Evolutionary conservation across 1,140 invertebrate species (phyloP).

Genomic region (Magallana gigas): DNA sequence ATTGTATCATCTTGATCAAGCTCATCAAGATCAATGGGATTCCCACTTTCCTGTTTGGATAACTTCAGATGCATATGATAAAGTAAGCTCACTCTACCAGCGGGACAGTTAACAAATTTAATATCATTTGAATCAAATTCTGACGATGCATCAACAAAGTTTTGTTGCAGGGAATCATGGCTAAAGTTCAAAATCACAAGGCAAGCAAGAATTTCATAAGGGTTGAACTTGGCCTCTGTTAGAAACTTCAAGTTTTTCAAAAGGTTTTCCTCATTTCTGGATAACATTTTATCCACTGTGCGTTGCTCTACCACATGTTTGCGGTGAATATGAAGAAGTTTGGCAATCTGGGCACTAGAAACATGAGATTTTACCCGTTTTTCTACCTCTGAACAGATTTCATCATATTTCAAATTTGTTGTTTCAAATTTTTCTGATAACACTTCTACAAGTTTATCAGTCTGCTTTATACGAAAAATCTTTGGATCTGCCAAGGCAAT

Average conservation of each 20-base stretch:
- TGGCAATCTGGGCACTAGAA: background rate
- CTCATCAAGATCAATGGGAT: constrained; percentile 4
- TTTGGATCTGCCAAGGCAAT: constrained; percentile 9
- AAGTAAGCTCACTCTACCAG: background rate
- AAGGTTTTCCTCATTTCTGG: background rate
- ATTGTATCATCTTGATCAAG: background rate
- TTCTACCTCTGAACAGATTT: background rate
- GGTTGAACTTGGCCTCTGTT: background rate
- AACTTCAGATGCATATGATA: constrained; percentile 1
- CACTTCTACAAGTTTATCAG: background rate
- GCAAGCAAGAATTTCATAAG: constrained; percentile 1
- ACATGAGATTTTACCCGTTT: background rate
- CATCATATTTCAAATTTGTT: background rate
- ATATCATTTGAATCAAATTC: background rate
- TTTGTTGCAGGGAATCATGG: background rate
- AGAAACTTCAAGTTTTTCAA: background rate
- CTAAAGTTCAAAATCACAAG: background rate
- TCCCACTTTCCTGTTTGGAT: background rate
- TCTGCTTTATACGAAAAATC: background rate
- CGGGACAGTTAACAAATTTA: background rate
- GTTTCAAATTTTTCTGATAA: background rate
- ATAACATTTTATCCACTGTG: background rate
- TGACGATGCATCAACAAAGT: background rate
- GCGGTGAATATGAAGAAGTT: background rate
- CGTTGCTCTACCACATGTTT: background rate